Conservation (phyloP, 1,140 invertebrate genomes). For the Aporrectodea caliginosa region DNA sequence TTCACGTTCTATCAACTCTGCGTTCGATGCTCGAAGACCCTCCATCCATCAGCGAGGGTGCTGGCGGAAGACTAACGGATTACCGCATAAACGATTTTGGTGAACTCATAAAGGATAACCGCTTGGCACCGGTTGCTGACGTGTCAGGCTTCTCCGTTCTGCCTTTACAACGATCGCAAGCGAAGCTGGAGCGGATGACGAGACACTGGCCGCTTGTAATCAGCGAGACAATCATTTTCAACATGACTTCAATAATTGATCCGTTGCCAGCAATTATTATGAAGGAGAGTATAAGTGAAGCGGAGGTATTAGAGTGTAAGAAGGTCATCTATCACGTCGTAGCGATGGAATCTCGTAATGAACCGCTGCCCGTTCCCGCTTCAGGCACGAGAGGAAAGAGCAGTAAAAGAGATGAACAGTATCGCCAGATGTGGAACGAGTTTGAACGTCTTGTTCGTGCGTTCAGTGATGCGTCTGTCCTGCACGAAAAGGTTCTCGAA, state of each 20-base stretch:
- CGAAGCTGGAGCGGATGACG: constrained; percentile 71
- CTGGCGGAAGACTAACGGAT: constrained; percentile 86
- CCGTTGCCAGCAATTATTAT: constrained; percentile 73
- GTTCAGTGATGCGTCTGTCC: constrained; percentile 64
- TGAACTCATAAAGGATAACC: constrained; percentile 78
- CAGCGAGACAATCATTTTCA: constrained; percentile 83
- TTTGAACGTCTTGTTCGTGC: constrained; percentile 76
- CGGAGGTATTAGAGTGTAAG: constrained; percentile 81
- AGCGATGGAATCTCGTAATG: constrained; percentile 76
- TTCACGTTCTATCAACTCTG: constrained; percentile 80
- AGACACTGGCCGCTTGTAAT: constrained; percentile 91
- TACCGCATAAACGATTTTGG: constrained; percentile 80
- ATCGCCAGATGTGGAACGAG: constrained; percentile 82
- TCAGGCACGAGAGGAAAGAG: constrained; percentile 50
- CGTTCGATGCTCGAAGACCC: constrained; percentile 89
- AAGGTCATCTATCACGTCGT: constrained; percentile 80
- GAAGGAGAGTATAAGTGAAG: constrained; percentile 76
- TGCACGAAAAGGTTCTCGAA: constrained; percentile 74
- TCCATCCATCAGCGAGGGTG: constrained; percentile 88
- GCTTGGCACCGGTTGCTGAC: constrained; percentile 63
- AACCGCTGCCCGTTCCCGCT: constrained; percentile 66
- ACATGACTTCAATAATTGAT: constrained; percentile 70
- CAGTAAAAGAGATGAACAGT: constrained; percentile 72
- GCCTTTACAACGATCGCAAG: constrained; percentile 58
- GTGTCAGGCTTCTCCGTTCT: background rate